A percentile compares a stretch with the other conserved stretches of the same genome.
Conservation (phyloP, 2,888 invertebrate species). For the Falcaria lacertinaria region DNA sequence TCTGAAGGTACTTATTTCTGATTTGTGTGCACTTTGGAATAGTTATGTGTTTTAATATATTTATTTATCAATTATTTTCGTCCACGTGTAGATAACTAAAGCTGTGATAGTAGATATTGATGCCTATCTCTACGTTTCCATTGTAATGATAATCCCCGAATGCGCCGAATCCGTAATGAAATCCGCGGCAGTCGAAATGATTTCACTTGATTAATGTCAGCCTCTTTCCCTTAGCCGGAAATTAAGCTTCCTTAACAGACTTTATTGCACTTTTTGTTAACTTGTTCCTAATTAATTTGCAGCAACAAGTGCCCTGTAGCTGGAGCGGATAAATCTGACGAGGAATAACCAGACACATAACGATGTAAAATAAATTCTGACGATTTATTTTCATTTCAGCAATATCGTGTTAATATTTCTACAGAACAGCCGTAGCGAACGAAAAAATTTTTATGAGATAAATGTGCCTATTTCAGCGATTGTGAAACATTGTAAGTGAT, state of each 20-base stretch:
- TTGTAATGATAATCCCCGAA: constrained; percentile 43
- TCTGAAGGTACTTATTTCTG: too few relatives aligned
- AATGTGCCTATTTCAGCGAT: constrained; percentile 36
- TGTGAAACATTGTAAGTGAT: constrained; percentile 37
- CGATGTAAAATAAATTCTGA: constrained; percentile 17
- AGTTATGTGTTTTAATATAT: too few relatives aligned
- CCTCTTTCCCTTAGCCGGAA: constrained; percentile 51
- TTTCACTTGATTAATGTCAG: constrained; percentile 65
- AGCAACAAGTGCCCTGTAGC: constrained; percentile 59
- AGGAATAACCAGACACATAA: constrained; percentile 17
- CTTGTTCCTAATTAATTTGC: constrained; percentile 67
- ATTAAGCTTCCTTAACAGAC: constrained; percentile 67
- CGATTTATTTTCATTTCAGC: constrained; percentile 21
- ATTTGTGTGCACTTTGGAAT: too few relatives aligned
- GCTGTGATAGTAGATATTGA: constrained; percentile 4
- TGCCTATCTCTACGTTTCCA: constrained; percentile 22
- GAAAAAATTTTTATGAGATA: constrained; percentile 32
- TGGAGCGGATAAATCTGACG: constrained; percentile 27
- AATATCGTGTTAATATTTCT: constrained; percentile 31
- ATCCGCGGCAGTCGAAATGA: constrained; percentile 48
- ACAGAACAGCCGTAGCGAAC: constrained; percentile 12
- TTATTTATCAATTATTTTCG: too few relatives aligned
- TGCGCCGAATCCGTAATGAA: constrained; percentile 53
- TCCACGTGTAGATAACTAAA: too few relatives aligned
- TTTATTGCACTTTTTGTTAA: constrained; percentile 72